phyloP scores from a whole-genome alignment of 2,113 vertebrate species.

The Smithornis capensis region DNA sequence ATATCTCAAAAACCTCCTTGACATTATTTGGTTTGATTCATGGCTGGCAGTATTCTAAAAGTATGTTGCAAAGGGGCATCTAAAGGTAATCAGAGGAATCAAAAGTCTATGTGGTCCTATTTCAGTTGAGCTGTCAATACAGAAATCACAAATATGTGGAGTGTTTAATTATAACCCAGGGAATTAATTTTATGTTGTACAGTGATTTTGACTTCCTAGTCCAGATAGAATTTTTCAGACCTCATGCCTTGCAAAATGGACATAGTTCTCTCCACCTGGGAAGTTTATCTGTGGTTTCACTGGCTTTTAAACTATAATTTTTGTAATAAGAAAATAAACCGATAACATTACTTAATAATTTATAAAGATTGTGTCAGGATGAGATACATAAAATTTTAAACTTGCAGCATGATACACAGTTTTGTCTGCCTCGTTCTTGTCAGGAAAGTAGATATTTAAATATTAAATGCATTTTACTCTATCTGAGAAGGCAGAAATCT shows the following conservation, averaged over 20 bases:
- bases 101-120: neutral
- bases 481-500: neutral
- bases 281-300: neutral
- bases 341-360: neutral
- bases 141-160: neutral
- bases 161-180: neutral
- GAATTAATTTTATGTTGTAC: neutral
- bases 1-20: constrained; percentile 12
- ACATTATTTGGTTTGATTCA: constrained; percentile 15
- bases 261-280: neutral
- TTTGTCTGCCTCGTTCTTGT: neutral
- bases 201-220: neutral
- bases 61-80: neutral
- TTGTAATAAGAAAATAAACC: neutral
- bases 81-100: neutral
- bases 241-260: neutral
- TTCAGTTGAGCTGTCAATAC: neutral
- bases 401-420: neutral
- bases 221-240: neutral
- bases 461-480: neutral
- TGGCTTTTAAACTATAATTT: neutral
- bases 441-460: neutral
- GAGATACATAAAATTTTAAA: neutral
- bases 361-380: neutral
- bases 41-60: neutral